A percentile compares a stretch with the other conserved stretches of the same genome.
phyloP scores from a whole-genome alignment of 23 tunicate species.

The Phallusia fumigata region DNA sequence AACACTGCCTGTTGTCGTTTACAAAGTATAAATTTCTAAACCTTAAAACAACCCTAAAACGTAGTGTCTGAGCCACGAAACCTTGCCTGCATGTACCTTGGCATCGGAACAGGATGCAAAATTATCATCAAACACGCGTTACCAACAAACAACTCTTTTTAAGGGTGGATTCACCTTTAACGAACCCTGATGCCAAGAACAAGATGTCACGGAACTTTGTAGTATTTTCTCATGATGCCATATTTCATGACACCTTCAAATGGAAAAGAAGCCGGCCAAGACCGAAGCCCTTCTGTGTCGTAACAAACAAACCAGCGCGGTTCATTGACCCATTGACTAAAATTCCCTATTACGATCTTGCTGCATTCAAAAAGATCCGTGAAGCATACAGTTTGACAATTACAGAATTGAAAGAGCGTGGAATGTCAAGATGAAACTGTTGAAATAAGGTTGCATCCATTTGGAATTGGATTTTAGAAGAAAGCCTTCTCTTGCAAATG shows the following conservation, averaged over 20 bases:
- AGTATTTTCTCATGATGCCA: conserved; percentile 56
- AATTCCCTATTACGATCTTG: conserved; percentile 85
- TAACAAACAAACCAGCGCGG: conserved; percentile 60
- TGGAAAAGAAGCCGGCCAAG: conserved; percentile 36
- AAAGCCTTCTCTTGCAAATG: no score
- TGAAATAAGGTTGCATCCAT: no score
- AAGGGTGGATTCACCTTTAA: conserved; percentile 19
- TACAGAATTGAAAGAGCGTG: conserved; percentile 26
- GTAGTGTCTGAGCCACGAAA: no score
- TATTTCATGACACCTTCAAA: conserved; percentile 41
- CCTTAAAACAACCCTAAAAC: no score
- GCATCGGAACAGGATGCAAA: no score
- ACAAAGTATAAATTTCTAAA: no score
- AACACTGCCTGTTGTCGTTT: no score
- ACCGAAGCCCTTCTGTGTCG: conserved; percentile 55
- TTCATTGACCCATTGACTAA: conserved; percentile 85
- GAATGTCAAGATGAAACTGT: background rate
- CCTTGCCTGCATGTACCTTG: no score
- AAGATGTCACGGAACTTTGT: conserved; percentile 53
- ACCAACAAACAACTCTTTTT: no score
- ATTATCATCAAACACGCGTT: no score
- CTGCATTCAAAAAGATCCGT: conserved; percentile 77
- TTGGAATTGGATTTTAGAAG: no score
- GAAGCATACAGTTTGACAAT: conserved; percentile 37
- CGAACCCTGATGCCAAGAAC: conserved; percentile 1